Evolutionary conservation across 2,888 invertebrate species (phyloP).

Genomic region (Helleia helle): DNA sequence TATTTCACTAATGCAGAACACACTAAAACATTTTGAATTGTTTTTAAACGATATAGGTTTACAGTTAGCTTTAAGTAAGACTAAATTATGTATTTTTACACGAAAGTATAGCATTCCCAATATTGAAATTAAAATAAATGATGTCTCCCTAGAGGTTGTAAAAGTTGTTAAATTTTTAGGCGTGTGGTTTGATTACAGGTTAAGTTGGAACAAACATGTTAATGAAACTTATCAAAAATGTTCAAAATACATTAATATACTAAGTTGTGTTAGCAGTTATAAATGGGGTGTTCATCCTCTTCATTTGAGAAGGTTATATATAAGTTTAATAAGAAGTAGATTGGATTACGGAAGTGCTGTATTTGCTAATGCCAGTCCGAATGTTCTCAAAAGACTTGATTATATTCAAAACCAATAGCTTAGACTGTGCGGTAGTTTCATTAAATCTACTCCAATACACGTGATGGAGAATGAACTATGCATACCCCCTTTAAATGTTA

Average conservation of each 20-base stretch:
- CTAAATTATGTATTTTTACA: not conserved
- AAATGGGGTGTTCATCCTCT: constrained; percentile 7
- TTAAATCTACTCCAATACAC: constrained; percentile 1
- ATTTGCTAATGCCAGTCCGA: not conserved
- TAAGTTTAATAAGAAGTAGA: not conserved
- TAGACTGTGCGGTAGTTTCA: constrained; percentile 4
- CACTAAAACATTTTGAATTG: not conserved
- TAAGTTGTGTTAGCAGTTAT: not conserved
- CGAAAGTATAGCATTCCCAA: not conserved
- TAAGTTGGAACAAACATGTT: not conserved
- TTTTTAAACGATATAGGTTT: not conserved
- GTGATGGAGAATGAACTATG: constrained; percentile 1
- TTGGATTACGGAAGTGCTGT: not conserved
- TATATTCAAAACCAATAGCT: not conserved
- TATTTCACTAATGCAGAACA: not conserved
- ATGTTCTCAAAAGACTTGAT: not conserved
- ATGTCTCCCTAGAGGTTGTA: not conserved
- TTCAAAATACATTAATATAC: not conserved
- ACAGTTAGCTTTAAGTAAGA: constrained; percentile 1
- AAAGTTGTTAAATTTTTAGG: constrained; percentile 4
- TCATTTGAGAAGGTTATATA: not conserved
- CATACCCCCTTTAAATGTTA: too few relatives aligned
- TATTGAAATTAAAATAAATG: not conserved
- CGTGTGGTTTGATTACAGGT: not conserved
- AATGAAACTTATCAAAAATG: constrained; percentile 1